phyloP scores from a whole-genome alignment of 2,113 vertebrate species.

The Glaucidium brasilianum region DNA sequence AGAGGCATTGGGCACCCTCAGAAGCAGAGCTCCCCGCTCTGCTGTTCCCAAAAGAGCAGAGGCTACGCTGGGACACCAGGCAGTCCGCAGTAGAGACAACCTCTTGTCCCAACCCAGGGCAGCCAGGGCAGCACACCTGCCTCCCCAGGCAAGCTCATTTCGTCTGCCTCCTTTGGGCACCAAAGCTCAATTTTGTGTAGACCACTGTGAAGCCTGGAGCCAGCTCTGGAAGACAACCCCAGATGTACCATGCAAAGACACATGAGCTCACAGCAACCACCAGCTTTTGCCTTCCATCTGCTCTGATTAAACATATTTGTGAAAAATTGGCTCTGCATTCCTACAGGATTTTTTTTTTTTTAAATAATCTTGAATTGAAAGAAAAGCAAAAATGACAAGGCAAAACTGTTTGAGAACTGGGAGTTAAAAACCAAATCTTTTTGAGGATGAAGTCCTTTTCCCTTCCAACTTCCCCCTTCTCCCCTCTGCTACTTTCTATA shows the following conservation, averaged over 20 bases:
- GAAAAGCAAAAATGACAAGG: background rate
- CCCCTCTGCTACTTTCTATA: background rate
- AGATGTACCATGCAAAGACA: background rate
- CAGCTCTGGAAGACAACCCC: background rate
- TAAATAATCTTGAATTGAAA: background rate
- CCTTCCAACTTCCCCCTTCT: background rate
- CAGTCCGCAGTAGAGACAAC: background rate
- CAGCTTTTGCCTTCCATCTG: conserved; percentile 24
- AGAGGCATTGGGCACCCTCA: background rate
- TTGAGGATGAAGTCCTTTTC: background rate
- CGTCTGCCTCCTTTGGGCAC: background rate
- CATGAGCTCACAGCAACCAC: background rate
- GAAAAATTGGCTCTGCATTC: background rate
- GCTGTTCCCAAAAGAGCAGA: background rate
- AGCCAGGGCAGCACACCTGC: background rate
- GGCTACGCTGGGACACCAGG: background rate
- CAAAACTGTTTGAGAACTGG: background rate
- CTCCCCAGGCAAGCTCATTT: background rate
- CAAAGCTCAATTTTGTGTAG: background rate
- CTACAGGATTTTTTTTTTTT: background rate
- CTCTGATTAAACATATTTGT: background rate
- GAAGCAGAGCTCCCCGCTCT: background rate
- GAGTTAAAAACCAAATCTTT: background rate
- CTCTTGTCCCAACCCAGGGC: background rate
- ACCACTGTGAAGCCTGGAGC: background rate